These are phyloP conservation scores for Paraplagusia blochii DNA, from an alignment of 2,113 vertebrate genomes.

Conservation along the genomic window DNA sequence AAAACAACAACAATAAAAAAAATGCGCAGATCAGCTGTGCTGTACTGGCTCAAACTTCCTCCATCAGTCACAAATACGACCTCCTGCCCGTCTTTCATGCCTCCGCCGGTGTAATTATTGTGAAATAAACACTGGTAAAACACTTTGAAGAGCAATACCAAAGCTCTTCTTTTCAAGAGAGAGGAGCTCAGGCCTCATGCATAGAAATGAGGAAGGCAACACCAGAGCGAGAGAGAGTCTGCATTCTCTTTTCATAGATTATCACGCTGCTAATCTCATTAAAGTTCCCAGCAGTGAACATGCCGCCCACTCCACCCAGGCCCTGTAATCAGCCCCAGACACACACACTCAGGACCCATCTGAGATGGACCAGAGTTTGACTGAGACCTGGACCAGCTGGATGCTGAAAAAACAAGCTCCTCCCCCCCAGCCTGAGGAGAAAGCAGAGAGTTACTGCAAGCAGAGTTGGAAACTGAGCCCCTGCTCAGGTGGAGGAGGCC, in stretches of 20 bases:
- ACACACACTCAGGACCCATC: constrained; percentile 56
- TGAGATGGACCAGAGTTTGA: constrained; percentile 53
- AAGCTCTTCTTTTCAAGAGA: constrained; percentile 41
- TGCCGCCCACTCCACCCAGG: constrained; percentile 62
- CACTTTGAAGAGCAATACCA: constrained; percentile 67
- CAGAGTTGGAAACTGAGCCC: constrained; percentile 63
- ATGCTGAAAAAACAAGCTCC: constrained; percentile 19
- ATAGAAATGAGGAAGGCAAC: constrained; percentile 57
- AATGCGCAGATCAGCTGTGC: no score
- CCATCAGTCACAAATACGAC: constrained; percentile 36
- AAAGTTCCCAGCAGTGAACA: constrained; percentile 74
- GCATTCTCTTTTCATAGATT: constrained; percentile 76
- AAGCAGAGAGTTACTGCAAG: constrained; percentile 41
- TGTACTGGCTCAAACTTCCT: constrained; percentile 32
- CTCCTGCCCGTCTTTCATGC: constrained; percentile 27
- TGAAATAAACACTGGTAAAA: constrained; percentile 66
- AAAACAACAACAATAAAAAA: no score
- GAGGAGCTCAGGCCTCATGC: constrained; percentile 50
- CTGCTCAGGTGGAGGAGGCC: constrained; percentile 61
- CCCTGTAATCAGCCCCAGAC: constrained; percentile 69
- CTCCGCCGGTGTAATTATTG: constrained; percentile 59
- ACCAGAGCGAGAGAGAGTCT: constrained; percentile 40
- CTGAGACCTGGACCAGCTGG: constrained; percentile 53
- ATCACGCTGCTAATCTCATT: constrained; percentile 75
- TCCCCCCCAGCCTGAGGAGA: constrained; percentile 40